Percentiles rank a stretch among this genome's conserved stretches.
Conservation (phyloP, 2,888 invertebrate species). For the Magallana nippona region DNA sequence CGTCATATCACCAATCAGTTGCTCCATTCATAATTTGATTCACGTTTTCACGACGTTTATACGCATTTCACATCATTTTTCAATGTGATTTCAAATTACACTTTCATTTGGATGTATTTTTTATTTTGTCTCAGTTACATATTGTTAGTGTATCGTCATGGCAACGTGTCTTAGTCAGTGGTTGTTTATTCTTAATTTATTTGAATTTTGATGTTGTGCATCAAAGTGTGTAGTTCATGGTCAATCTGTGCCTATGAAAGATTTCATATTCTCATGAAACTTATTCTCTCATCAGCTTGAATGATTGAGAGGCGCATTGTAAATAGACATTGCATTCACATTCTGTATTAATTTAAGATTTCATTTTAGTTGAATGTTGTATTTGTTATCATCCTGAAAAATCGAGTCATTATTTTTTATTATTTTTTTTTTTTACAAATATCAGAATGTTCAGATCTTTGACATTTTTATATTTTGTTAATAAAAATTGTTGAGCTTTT, state of each 20-base stretch:
- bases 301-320: not conserved
- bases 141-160: not conserved
- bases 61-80: slow-evolving; percentile 12
- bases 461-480: slow-evolving; percentile 34
- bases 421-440: slow-evolving; percentile 8
- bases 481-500: slow-evolving; percentile 32
- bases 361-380: slow-evolving; percentile 1
- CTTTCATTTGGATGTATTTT: not conserved
- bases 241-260: too few species aligned
- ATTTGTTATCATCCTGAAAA: slow-evolving; percentile 16
- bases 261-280: too few species aligned
- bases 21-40: not conserved
- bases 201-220: slow-evolving; percentile 22
- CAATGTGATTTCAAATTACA: not conserved
- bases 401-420: slow-evolving; percentile 28
- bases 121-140: slow-evolving; percentile 12
- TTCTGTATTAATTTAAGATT: slow-evolving; percentile 11
- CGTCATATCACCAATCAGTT: slow-evolving; percentile 15
- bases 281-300: not conserved
- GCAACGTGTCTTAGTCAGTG: not conserved
- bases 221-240: not conserved
- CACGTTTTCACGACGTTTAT: not conserved
- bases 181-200: slow-evolving; percentile 9
- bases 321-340: not conserved
- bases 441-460: slow-evolving; percentile 31